Evolutionary conservation across 2,113 vertebrate genomes (phyloP).

Genomic region (Nannobrachium achirus): DNA sequence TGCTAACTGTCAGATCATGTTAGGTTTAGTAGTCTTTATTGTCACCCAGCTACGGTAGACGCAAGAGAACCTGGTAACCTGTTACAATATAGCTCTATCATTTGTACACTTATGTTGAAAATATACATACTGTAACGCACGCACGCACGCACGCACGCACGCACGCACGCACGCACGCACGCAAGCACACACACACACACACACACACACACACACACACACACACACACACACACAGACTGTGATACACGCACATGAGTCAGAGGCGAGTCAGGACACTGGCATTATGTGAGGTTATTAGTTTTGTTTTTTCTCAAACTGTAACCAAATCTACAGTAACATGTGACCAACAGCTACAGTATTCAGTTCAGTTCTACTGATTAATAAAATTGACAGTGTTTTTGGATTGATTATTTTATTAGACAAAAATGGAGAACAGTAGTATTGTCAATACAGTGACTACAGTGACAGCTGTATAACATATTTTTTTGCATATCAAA

Average conservation of each 20-base stretch:
- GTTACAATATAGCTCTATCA: neutral
- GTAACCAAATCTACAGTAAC: neutral
- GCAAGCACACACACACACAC: no score
- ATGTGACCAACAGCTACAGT: neutral
- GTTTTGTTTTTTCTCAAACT: slow-evolving; percentile 12
- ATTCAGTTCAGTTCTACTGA: neutral
- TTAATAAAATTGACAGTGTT: no score
- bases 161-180: no score
- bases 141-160: neutral
- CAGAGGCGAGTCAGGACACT: neutral
- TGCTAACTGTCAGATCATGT: no score
- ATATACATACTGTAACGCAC: neutral
- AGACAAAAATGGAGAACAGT: no score
- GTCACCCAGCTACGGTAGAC: neutral
- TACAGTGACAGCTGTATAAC: no score
- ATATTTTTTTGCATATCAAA: no score
- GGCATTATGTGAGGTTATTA: neutral
- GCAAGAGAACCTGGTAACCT: neutral
- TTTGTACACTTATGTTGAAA: neutral
- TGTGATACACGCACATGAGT: no score
- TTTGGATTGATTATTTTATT: no score
- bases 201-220: no score
- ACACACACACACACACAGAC: no score
- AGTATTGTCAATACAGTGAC: no score
- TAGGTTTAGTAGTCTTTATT: neutral